Evolutionary conservation across 2,113 vertebrate species (phyloP).

Genomic region (Fulmarus glacialis): DNA sequence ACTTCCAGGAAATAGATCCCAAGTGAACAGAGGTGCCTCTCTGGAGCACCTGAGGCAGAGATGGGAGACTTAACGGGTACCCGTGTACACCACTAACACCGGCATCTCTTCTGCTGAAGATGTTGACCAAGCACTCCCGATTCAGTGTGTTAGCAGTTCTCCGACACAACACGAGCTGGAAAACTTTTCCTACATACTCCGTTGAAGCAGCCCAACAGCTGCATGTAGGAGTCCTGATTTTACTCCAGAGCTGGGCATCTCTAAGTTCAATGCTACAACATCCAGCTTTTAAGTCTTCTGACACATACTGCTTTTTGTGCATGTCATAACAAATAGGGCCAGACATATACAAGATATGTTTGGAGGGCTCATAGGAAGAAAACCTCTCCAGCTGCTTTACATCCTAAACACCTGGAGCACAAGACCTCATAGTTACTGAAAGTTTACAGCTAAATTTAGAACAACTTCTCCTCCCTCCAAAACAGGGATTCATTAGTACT

Average conservation of each 20-base stretch:
- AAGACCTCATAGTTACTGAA: not conserved
- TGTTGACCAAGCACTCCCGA: not conserved
- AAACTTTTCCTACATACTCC: not conserved
- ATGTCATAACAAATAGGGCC: not conserved
- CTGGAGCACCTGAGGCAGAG: not conserved
- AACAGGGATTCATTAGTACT: slow-evolving; percentile 18
- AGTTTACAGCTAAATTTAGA: slow-evolving; percentile 27
- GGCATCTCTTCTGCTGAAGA: not conserved
- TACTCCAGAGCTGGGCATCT: not conserved
- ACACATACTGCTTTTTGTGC: not conserved
- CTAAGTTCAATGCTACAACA: not conserved
- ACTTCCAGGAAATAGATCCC: not conserved
- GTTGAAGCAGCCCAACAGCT: not conserved
- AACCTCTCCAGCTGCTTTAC: not conserved
- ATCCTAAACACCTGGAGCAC: not conserved
- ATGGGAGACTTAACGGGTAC: not conserved
- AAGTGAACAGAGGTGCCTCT: not conserved
- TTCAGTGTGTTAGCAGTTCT: not conserved
- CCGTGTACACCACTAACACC: rapidly evolving
- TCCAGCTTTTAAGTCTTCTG: not conserved
- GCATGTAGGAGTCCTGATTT: not conserved
- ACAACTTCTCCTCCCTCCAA: not conserved
- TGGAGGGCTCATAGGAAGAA: not conserved
- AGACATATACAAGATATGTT: not conserved
- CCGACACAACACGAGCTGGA: not conserved